These are phyloP conservation scores for Drosophila takahashii DNA, from an alignment of 1,140 invertebrate species.

Conservation along the genomic window DNA sequence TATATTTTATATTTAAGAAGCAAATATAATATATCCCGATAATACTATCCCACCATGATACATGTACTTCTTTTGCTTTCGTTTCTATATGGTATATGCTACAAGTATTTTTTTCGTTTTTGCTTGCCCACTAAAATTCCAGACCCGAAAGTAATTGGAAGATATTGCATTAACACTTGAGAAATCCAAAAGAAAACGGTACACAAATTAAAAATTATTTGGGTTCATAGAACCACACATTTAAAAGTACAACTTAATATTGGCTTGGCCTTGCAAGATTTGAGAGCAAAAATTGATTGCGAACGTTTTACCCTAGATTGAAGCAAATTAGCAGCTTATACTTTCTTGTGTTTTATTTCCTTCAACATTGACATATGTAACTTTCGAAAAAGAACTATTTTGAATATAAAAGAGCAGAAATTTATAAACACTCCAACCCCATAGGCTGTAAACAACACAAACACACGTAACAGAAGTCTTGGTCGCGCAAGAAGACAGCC, in stretches of 20 bases:
- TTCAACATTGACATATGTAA: constrained; percentile 36
- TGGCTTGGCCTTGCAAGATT: constrained; percentile 37
- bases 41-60: constrained; percentile 38
- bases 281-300: constrained; percentile 46
- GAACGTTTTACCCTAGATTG: constrained; percentile 28
- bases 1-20: constrained; percentile 2
- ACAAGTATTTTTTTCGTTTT: constrained; percentile 43
- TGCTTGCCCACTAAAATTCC: constrained; percentile 54
- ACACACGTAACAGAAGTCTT: constrained; percentile 85
- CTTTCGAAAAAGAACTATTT: constrained; percentile 22
- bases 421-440: constrained; percentile 69
- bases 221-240: constrained; percentile 25
- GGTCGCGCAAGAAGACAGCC: constrained; percentile 85
- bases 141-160: constrained; percentile 12
- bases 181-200: constrained; percentile 4
- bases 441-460: constrained; percentile 85
- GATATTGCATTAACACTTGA: constrained; percentile 12
- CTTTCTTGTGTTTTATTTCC: constrained; percentile 29
- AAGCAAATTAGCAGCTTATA: constrained; percentile 39
- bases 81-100: constrained; percentile 49
- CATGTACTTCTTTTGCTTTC: constrained; percentile 49
- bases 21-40: constrained; percentile 18
- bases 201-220: constrained; percentile 1
- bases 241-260: constrained; percentile 16
- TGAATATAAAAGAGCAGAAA: constrained; percentile 56